These are phyloP conservation scores for Pachydiplax longipennis DNA, from an alignment of 2,888 invertebrate genomes.

Conservation along the genomic window DNA sequence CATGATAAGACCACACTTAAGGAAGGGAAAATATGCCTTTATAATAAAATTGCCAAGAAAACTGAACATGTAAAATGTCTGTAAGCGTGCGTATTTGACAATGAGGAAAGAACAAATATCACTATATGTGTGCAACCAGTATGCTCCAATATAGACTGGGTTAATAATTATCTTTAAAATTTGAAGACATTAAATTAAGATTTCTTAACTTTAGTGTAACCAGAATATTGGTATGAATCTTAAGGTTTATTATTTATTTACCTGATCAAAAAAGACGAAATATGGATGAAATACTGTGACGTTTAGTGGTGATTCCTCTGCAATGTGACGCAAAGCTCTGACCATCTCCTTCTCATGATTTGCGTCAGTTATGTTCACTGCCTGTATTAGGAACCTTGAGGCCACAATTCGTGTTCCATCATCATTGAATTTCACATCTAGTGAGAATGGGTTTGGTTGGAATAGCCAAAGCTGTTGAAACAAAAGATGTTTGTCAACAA, in stretches of 20 bases:
- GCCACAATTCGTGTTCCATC: constrained; percentile 77
- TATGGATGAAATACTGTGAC: constrained; percentile 94
- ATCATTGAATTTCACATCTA: constrained; percentile 85
- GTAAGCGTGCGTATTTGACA: too few species aligned
- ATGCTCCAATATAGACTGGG: too few species aligned
- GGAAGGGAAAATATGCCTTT: too few species aligned
- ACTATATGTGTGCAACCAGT: too few species aligned
- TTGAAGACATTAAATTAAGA: too few species aligned
- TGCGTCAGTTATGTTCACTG: constrained; percentile 87
- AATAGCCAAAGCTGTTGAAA: constrained; percentile 75
- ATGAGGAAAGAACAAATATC: too few species aligned
- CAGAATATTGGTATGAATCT: too few species aligned
- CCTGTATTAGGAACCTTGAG: constrained; percentile 86
- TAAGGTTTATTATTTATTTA: constrained; percentile 57
- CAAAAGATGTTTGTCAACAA: constrained; percentile 3
- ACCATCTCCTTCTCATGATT: constrained; percentile 94
- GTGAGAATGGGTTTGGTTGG: constrained; percentile 78
- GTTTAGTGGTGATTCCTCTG: constrained; percentile 78
- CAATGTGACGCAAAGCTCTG: constrained; percentile 76
- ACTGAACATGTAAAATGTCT: too few species aligned
- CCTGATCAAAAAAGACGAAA: constrained; percentile 94
- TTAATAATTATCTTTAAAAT: too few species aligned
- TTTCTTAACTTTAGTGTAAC: too few species aligned
- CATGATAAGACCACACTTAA: too few species aligned
- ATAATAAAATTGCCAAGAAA: too few species aligned